Evolutionary conservation across 2,113 vertebrate genomes (phyloP).

Genomic region (Microcebus lehilahytsara): DNA sequence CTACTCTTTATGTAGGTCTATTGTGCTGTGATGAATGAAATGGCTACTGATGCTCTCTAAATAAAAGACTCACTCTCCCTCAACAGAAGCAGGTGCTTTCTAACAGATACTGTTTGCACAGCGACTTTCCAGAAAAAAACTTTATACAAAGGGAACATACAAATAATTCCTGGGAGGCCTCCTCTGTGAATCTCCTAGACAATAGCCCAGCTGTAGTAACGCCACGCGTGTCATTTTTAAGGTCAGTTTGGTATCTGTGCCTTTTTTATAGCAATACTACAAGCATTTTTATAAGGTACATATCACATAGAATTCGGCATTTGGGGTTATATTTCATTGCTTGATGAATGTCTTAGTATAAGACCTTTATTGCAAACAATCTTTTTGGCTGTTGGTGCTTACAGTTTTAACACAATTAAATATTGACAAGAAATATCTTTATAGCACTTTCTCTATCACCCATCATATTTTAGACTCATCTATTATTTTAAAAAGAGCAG

Average conservation of each 20-base stretch:
- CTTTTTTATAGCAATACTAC: conserved; percentile 7
- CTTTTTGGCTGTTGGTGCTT: not conserved
- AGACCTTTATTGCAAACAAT: conserved; percentile 50
- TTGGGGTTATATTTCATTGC: conserved; percentile 14
- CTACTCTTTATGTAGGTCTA: conserved; percentile 78
- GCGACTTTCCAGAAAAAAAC: conserved; percentile 81
- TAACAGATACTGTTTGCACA: conserved; percentile 85
- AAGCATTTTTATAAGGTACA: conserved; percentile 45
- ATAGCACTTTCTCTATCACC: not conserved
- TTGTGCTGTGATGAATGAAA: conserved; percentile 85
- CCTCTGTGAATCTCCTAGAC: conserved; percentile 74
- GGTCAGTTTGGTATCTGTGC: conserved; percentile 77
- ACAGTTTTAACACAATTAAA: not conserved
- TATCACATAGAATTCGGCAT: not conserved
- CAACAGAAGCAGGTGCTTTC: conserved; percentile 87
- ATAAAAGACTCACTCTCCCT: conserved; percentile 62
- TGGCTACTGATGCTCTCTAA: conserved; percentile 76
- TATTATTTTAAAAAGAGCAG: conserved; percentile 37
- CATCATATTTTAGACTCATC: not conserved
- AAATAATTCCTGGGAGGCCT: conserved; percentile 83
- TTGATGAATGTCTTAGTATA: conserved; percentile 50
- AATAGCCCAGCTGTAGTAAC: conserved; percentile 85
- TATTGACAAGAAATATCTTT: not conserved
- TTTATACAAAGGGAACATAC: conserved; percentile 74
- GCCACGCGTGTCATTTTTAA: conserved; percentile 82